phyloP scores from a whole-genome alignment of 2,113 vertebrate genomes.

The Vulpes vulpes region DNA sequence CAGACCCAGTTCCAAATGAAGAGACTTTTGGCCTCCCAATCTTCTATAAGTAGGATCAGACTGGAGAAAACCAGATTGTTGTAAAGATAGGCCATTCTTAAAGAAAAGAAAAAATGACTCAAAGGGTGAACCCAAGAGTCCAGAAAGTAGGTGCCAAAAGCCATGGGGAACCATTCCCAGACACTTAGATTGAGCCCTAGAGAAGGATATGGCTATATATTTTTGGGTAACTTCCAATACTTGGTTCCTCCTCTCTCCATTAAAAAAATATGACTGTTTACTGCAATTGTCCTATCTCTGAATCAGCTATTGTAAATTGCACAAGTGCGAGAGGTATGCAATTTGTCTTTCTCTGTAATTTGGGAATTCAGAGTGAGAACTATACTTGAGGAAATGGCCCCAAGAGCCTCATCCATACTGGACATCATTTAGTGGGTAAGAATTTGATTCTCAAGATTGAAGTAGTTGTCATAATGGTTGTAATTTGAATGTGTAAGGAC shows the following conservation, averaged over 20 bases:
- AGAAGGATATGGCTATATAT: not conserved
- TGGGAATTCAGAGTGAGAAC: not conserved
- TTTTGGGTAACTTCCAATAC: not conserved
- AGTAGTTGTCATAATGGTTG: not conserved
- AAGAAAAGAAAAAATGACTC: not conserved
- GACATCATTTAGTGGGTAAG: not conserved
- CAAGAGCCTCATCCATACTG: not conserved
- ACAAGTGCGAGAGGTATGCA: accelerated
- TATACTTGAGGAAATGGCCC: not conserved
- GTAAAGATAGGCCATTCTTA: not conserved
- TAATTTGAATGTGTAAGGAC: not conserved
- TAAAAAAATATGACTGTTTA: not conserved
- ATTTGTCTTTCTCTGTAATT: not conserved
- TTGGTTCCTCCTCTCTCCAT: not conserved
- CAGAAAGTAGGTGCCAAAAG: not conserved
- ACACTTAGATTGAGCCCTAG: not conserved
- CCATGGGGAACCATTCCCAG: not conserved
- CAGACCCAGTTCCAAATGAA: not conserved
- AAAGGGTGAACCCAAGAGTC: not conserved
- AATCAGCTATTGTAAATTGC: not conserved
- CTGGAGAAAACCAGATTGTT: not conserved
- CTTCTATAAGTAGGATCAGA: not conserved
- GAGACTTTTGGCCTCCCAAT: not conserved
- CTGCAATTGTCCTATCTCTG: not conserved
- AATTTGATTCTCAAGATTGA: not conserved